Conservation (phyloP, 2,888 invertebrate genomes). For the Chironomus riparius region DNA sequence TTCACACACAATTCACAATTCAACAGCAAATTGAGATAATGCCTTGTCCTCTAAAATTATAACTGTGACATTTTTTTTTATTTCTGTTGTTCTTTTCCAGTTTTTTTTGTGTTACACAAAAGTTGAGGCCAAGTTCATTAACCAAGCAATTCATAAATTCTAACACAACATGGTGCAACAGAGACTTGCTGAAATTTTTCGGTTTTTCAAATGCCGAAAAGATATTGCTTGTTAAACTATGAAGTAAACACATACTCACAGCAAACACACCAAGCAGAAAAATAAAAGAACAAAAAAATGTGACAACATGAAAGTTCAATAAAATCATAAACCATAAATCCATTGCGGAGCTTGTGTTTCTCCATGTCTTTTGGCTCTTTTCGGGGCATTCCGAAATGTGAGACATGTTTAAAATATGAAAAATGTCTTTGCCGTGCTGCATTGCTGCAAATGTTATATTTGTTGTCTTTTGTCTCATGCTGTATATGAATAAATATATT, state of each 20-base stretch:
- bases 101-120: no score
- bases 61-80: no score
- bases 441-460: background rate
- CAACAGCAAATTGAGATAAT: no score
- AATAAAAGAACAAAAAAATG: background rate
- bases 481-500: no score
- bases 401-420: constrained; percentile 2
- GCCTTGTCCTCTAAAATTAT: no score
- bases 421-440: constrained; percentile 7
- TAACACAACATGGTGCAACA: background rate
- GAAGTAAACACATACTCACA: background rate
- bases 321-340: constrained; percentile 23
- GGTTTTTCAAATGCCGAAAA: constrained; percentile 1
- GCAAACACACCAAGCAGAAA: background rate
- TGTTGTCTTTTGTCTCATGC: background rate
- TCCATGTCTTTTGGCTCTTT: background rate
- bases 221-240: background rate
- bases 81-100: no score
- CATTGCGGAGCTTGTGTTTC: background rate
- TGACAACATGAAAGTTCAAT: constrained; percentile 19
- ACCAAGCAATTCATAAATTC: constrained; percentile 5
- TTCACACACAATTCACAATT: no score
- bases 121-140: background rate
- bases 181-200: constrained; percentile 6
- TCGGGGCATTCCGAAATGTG: constrained; percentile 6